Evolutionary conservation across 2,888 invertebrate genomes (phyloP).

Genomic region (Eilema depressum): DNA sequence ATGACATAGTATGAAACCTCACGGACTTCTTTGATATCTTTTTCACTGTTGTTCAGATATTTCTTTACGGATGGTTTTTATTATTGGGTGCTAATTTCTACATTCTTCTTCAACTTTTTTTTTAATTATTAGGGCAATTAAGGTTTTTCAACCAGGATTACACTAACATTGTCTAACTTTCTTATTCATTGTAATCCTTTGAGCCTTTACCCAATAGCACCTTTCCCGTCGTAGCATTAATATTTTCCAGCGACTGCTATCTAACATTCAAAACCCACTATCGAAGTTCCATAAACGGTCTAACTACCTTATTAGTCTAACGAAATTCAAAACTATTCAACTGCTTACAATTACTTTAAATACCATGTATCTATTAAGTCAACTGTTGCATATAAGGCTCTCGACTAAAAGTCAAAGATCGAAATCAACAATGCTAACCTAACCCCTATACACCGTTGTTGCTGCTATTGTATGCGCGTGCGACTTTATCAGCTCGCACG

Average conservation of each 20-base stretch:
- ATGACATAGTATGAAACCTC: too few relatives aligned
- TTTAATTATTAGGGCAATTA: too few relatives aligned
- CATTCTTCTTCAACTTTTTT: too few relatives aligned
- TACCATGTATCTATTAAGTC: not conserved
- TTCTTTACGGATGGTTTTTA: not conserved
- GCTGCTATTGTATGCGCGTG: slow-evolving; percentile 31
- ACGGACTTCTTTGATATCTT: too few relatives aligned
- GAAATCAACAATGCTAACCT: slow-evolving; percentile 21
- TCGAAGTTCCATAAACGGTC: not conserved
- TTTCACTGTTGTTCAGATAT: not conserved
- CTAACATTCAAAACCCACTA: not conserved
- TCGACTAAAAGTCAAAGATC: slow-evolving; percentile 18
- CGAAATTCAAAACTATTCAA: not conserved
- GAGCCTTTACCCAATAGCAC: not conserved
- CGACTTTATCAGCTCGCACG: slow-evolving; percentile 16
- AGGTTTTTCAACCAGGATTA: too few relatives aligned
- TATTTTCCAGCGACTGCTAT: not conserved
- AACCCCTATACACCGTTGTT: slow-evolving; percentile 9
- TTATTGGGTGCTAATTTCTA: not conserved
- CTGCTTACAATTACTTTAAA: not conserved
- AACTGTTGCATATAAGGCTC: not conserved
- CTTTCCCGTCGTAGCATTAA: too few relatives aligned
- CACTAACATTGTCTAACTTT: not conserved
- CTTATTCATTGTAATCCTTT: not conserved
- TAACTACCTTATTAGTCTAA: slow-evolving; percentile 1